phyloP scores from a whole-genome alignment of 2,888 invertebrate species.

The Malachius bipustulatus region DNA sequence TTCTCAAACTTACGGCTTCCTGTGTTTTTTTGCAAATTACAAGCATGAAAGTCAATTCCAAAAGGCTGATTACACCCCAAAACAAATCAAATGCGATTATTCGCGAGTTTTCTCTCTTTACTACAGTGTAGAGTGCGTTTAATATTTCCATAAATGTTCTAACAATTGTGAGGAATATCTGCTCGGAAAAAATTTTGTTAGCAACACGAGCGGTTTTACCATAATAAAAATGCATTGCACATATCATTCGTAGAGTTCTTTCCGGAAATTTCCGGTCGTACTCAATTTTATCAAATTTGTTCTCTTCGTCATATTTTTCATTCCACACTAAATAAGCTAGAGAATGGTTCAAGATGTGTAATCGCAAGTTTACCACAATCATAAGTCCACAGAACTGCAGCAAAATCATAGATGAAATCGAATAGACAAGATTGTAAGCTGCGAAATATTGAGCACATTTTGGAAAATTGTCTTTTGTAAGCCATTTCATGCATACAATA shows the following conservation, averaged over 20 bases:
- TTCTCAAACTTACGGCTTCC: neutral
- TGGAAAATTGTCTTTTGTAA: neutral
- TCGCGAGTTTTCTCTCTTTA: neutral
- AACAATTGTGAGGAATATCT: neutral
- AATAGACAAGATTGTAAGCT: neutral
- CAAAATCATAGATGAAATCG: neutral
- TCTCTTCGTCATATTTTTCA: slow-evolving; percentile 1
- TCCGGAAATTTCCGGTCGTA: neutral
- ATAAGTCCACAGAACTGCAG: neutral
- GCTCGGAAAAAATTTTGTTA: slow-evolving; percentile 1
- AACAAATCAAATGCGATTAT: neutral
- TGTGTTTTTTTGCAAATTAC: neutral
- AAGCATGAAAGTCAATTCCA: neutral
- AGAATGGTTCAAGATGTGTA: neutral
- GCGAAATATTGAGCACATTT: neutral
- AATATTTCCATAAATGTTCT: neutral
- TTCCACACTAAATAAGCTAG: neutral
- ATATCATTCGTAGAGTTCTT: neutral
- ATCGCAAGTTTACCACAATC: neutral
- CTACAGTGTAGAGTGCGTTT: neutral
- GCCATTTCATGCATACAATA: neutral
- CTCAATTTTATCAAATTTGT: neutral
- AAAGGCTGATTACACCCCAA: neutral
- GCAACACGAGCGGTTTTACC: neutral
- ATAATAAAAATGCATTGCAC: neutral